Percentiles rank a stretch among this genome's conserved stretches.
phyloP scores from a whole-genome alignment of 2,113 vertebrate species.

The Forbesichthys agassizii region DNA sequence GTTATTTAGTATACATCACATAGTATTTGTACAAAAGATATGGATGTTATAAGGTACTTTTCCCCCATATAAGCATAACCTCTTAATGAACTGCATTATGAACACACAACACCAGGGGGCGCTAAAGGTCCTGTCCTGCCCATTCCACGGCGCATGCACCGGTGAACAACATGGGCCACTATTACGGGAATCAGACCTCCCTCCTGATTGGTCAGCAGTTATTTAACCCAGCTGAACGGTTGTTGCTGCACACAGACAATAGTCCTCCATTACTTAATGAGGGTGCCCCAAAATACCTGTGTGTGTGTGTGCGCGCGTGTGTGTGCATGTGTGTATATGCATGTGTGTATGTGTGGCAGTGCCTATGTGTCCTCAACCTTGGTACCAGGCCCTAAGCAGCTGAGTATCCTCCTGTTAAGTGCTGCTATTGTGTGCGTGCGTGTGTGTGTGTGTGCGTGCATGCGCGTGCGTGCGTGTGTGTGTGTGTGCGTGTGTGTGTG shows the following conservation, averaged over 20 bases:
- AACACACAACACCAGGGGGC: too few species aligned
- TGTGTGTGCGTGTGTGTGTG: not conserved
- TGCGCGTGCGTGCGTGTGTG: not conserved
- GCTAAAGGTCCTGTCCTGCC: too few species aligned
- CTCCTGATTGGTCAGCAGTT: slow-evolving; percentile 54
- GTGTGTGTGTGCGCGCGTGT: not conserved
- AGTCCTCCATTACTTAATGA: slow-evolving; percentile 55
- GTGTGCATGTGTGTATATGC: slow-evolving; percentile 29
- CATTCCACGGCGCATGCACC: not conserved
- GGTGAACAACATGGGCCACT: not conserved
- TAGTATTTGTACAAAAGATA: too few species aligned
- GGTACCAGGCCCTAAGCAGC: not conserved
- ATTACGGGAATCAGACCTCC: slow-evolving; percentile 21
- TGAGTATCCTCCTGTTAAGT: not conserved
- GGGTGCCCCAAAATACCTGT: slow-evolving; percentile 25
- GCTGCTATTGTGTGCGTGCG: not conserved
- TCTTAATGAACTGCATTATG: too few species aligned
- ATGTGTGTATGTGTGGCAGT: slow-evolving; percentile 3
- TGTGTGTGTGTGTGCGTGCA: not conserved
- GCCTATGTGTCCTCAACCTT: not conserved
- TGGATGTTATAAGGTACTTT: too few species aligned
- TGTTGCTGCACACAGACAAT: slow-evolving; percentile 64
- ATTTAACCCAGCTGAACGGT: slow-evolving; percentile 59
- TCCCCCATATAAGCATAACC: too few species aligned
- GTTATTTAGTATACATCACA: too few species aligned